Base-by-base conservation (phyloP, 2,797 vertebrate genomes). In the Fistularia commersonii region DNA sequence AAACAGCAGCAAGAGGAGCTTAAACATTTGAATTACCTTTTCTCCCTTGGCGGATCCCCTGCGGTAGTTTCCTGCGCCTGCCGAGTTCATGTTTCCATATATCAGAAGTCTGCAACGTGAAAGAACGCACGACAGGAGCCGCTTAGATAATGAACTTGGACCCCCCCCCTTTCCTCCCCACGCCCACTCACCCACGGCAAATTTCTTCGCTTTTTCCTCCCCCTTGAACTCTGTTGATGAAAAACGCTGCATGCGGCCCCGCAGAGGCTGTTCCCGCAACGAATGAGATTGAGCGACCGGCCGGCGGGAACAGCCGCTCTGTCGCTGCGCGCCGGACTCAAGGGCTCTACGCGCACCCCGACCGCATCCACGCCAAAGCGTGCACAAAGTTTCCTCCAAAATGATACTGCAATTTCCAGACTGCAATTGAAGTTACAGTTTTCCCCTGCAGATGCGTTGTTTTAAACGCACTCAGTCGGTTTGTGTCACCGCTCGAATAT, bases 21-120 rank as follows among this genome's bases (percentile, higher is more conserved):
- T 51, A 3, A 45, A 65, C 23, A 33, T 10, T n/a, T 34, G 14
- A 44, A 45, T 74, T 76, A 91, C 90, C 84, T 82, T 84, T 6
- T 88, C 86, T 51, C 51, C 81, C 40, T 76, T 84, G 43, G 45
- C 34, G 35, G 87, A 84, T 12, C 84, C 81, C 45, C 75, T 78
- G 45, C 86, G 82, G 76, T 89, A 91, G 79, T 85, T 88, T 40
- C 88, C 80, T n/a, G 52, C 87, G 48, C 89, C 88, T 50, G 90
- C 89, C 35, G 89, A 82, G 87, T 90, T 90, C 90, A 91, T 91
- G 77, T 62, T 80, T 57, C 64, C 60, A 32, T 23, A 32, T 1
- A 57, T 47, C 38, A 51, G 50, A 7, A 12, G 10, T 54, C 66
- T 69, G 61, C 51, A 8, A 43, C 32, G 13, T 15, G 13, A 8